These are phyloP conservation scores for Augochlora pura DNA, from an alignment of 1,140 invertebrate genomes.

Conservation along the genomic window DNA sequence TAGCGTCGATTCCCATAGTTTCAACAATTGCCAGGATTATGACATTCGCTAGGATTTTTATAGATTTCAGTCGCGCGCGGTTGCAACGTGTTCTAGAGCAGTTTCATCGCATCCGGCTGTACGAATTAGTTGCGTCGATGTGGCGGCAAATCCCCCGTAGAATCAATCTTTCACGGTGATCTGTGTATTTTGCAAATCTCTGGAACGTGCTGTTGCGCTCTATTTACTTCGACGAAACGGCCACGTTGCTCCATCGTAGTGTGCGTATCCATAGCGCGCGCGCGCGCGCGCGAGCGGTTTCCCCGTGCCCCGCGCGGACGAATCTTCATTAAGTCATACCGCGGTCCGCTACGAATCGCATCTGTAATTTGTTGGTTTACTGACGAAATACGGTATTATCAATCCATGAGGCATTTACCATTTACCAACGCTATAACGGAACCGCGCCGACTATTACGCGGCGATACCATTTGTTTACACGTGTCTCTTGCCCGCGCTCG, in stretches of 20 bases:
- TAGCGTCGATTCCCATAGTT: too few relatives aligned
- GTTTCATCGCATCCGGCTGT: too few relatives aligned
- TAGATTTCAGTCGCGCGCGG: too few relatives aligned
- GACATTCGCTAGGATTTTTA: too few relatives aligned
- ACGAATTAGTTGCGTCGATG: too few relatives aligned
- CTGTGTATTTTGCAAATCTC: background rate
- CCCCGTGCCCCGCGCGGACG: too few relatives aligned
- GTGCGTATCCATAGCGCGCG: too few relatives aligned
- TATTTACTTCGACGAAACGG: constrained; percentile 50
- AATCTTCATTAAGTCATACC: constrained; percentile 62
- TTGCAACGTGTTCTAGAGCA: too few relatives aligned
- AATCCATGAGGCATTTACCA: constrained; percentile 31
- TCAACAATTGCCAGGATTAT: too few relatives aligned
- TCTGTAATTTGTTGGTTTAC: constrained; percentile 48
- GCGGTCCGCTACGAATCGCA: constrained; percentile 46
- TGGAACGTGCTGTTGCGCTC: constrained; percentile 25
- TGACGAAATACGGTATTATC: constrained; percentile 48
- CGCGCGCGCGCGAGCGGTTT: too few relatives aligned
- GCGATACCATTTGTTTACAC: background rate
- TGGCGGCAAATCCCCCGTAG: background rate
- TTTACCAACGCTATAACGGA: background rate
- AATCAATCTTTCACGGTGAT: background rate
- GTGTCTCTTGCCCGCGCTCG: too few relatives aligned
- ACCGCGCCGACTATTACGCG: background rate
- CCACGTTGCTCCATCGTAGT: constrained; percentile 52